Base-by-base conservation (phyloP, 2,888 invertebrate species). In the Sesia bembeciformis region DNA sequence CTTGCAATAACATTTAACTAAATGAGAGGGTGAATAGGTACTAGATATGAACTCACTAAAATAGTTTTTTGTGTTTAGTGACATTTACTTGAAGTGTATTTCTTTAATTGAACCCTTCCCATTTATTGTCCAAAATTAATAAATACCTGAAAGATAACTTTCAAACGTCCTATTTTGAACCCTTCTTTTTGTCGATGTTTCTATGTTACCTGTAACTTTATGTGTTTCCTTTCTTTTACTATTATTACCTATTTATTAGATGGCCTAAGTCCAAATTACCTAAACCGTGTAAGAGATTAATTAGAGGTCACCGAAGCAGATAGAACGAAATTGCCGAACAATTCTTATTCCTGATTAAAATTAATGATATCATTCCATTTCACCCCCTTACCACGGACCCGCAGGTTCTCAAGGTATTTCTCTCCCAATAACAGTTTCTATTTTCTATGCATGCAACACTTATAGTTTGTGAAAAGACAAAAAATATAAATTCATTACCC, bases 381-480 rank as follows among this genome's bases (percentile, higher is more conserved):
- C 78, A 85, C 77, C 86, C 78, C 82, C 78, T 83, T 72, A 87
- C 86, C 86, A 80, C 64, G 90, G 90, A 90, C 84, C 88, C 72
- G 85, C 90, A 91, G 91, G 91, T 91, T 89, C 90, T 91, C 84
- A 90, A 91, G 90, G 90, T 91, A 89, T 83, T 87, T 84, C 74
- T 83, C 68, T 87, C 87, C 87, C 85, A 80, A 81, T 87, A 85
- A 85, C 76, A 85, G 81, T 80, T 72, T 81, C 81, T 84, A 72
- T 73, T 7, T 80, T 84, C 81, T 83, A 70, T 83, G 89, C 88
- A 89, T 89, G 89, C 65, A 60, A 64, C 74, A 78, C 74, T 79
- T 60, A 64, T 64, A 60, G 57, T 62, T 56, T 62, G 70, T 74
- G 73, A 68, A 71, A 69, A 71, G 67, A 67, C 60, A 69, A 71